Evolutionary conservation across 2,113 vertebrate species (phyloP).

Genomic region (Rhodinocichla rosea): DNA sequence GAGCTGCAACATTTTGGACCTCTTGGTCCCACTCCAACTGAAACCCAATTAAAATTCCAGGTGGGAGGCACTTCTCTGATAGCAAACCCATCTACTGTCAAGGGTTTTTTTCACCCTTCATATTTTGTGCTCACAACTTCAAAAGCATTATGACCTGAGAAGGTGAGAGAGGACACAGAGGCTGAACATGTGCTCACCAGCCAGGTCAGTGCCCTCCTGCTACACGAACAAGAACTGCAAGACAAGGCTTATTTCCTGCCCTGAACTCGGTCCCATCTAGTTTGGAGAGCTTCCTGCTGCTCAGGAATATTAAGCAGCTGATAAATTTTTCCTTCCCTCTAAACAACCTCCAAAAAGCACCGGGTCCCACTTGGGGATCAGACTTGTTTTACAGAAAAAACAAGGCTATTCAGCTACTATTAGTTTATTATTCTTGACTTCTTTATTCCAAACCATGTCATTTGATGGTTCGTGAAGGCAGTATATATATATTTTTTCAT

Average conservation of each 20-base stretch:
- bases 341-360: neutral
- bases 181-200: neutral
- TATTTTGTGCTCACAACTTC: neutral
- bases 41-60: constrained; percentile 11
- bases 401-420: neutral
- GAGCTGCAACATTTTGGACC: neutral
- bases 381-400: neutral
- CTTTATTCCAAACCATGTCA: neutral
- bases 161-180: neutral
- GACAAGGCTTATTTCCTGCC: neutral
- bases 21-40: neutral
- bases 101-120: neutral
- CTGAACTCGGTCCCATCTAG: neutral
- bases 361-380: neutral
- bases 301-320: neutral
- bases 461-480: constrained; percentile 14
- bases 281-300: neutral
- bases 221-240: neutral
- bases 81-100: neutral
- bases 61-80: neutral
- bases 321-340: neutral
- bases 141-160: neutral
- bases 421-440: constrained; percentile 17
- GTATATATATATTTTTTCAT: neutral
- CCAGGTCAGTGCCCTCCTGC: neutral